These are phyloP conservation scores for Epinotia nisella DNA, from an alignment of 2,888 invertebrate species.

Conservation along the genomic window DNA sequence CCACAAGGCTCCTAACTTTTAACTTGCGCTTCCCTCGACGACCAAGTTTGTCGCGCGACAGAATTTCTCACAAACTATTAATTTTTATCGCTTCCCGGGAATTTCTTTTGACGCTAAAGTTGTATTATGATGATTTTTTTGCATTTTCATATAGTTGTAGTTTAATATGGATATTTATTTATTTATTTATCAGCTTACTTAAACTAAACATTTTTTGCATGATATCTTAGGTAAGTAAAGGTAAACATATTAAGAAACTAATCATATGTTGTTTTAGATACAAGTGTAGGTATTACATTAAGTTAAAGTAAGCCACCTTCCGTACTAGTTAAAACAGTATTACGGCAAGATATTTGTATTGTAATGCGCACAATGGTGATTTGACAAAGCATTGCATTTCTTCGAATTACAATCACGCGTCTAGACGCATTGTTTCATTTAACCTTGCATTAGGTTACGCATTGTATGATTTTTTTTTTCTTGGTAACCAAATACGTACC, in stretches of 20 bases:
- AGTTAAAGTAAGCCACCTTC: too few relatives aligned
- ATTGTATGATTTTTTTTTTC: background rate
- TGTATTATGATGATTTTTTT: conserved; percentile 21
- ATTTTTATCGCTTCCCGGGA: conserved; percentile 40
- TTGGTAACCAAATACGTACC: background rate
- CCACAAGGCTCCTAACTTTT: conserved; percentile 26
- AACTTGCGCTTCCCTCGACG: conserved; percentile 33
- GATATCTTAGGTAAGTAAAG: too few relatives aligned
- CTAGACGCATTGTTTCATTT: conserved; percentile 25
- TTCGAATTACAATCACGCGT: background rate
- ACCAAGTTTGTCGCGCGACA: conserved; percentile 28
- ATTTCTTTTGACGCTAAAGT: conserved; percentile 28
- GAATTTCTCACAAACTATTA: conserved; percentile 41
- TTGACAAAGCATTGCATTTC: conserved; percentile 14
- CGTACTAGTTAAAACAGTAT: too few relatives aligned
- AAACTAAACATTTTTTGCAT: too few relatives aligned
- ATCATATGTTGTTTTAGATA: too few relatives aligned
- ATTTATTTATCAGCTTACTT: too few relatives aligned
- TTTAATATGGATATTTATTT: too few relatives aligned
- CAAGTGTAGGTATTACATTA: too few relatives aligned
- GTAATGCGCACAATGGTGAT: background rate
- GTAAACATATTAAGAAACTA: too few relatives aligned
- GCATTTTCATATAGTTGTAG: background rate
- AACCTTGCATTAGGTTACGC: conserved; percentile 12
- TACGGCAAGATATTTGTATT: too few relatives aligned